A percentile compares a stretch with the other conserved stretches of the same genome.
phyloP scores from a whole-genome alignment of 2,113 vertebrate genomes.

The Copsychus sechellarum region DNA sequence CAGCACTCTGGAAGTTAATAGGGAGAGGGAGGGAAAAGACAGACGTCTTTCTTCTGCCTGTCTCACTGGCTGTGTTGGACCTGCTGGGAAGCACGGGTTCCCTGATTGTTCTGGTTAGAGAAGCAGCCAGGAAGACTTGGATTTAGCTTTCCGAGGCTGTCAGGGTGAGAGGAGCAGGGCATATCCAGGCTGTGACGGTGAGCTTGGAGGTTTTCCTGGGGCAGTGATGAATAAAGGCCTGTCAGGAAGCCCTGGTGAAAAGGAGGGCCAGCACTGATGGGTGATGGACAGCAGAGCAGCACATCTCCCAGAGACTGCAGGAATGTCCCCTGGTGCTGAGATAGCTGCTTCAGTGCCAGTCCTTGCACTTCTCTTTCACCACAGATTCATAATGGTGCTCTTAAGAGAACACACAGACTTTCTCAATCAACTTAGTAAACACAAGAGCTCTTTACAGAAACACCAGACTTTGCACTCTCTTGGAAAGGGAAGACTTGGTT shows the following conservation, averaged over 20 bases:
- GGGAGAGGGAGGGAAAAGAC: background rate
- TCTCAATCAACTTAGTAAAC: background rate
- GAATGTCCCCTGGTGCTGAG: background rate
- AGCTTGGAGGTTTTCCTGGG: background rate
- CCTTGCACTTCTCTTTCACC: background rate
- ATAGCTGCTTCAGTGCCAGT: background rate
- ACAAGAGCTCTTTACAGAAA: background rate
- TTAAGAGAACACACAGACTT: background rate
- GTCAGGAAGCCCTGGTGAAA: background rate
- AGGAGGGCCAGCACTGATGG: background rate
- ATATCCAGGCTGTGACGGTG: background rate
- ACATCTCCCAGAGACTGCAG: background rate
- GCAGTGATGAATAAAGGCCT: background rate
- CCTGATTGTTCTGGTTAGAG: background rate
- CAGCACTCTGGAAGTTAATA: background rate
- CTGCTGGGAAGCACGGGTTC: background rate
- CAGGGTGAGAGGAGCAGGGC: background rate
- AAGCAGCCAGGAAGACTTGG: background rate
- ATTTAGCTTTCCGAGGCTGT: background rate
- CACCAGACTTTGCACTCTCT: background rate
- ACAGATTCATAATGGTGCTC: background rate
- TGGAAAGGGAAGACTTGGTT: background rate
- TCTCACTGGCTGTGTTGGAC: background rate
- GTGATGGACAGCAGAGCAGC: background rate
- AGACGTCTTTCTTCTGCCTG: background rate